Conservation (phyloP, 1,140 invertebrate genomes). For the Nephotettix cincticeps region DNA sequence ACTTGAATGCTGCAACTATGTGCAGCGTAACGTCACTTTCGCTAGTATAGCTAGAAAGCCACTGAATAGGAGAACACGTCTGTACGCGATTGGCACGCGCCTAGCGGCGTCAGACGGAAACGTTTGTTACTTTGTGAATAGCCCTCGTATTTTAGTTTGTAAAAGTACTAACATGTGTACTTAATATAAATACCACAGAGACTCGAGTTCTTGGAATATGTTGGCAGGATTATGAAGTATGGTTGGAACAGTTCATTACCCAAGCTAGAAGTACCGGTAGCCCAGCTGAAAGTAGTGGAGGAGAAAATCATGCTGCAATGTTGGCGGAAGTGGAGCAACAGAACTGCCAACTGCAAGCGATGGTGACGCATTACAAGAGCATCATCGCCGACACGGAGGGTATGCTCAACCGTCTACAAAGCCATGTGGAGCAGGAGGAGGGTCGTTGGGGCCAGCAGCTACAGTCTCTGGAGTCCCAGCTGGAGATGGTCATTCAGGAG, state of each 20-base stretch:
- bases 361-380: constrained; percentile 69
- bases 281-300: constrained; percentile 23
- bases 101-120: no score
- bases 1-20: no score
- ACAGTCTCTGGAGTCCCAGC: constrained; percentile 59
- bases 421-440: constrained; percentile 68
- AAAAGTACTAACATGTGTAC: no score
- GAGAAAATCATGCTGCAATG: constrained; percentile 20
- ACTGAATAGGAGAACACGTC: no score
- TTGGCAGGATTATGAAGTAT: constrained; percentile 49
- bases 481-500: constrained; percentile 56
- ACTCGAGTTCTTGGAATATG: no score
- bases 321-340: constrained; percentile 51
- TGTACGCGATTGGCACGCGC: no score
- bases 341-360: constrained; percentile 61
- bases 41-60: no score
- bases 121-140: no score
- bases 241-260: constrained; percentile 55
- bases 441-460: constrained; percentile 64
- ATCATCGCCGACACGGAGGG: constrained; percentile 74
- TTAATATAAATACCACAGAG: no score
- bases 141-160: no score
- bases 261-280: constrained; percentile 29
- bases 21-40: no score
- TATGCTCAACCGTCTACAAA: constrained; percentile 66